A percentile compares a stretch with the other conserved stretches of the same genome.
phyloP scores from a whole-genome alignment of 1,140 invertebrate species.

The Ooceraea biroi region DNA sequence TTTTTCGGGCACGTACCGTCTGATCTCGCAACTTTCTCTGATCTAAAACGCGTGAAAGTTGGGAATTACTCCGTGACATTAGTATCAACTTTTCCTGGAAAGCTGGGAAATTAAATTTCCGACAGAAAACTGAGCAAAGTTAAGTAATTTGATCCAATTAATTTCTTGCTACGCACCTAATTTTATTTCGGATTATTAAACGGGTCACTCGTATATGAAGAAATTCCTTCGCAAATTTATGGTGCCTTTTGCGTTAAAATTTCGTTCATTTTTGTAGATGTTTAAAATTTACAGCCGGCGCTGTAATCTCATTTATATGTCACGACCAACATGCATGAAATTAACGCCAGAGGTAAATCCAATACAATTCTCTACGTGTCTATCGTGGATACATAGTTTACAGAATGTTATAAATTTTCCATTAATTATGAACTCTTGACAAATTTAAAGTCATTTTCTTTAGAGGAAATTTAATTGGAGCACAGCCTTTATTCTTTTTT shows the following conservation, averaged over 20 bases:
- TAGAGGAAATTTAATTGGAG: not conserved
- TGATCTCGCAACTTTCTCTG: not conserved
- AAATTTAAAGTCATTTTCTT: not conserved
- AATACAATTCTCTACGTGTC: constrained; percentile 29
- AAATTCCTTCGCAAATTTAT: no score
- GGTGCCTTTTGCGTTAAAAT: not conserved
- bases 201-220: not conserved
- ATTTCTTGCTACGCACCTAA: not conserved
- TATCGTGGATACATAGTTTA: constrained; percentile 3
- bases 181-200: not conserved
- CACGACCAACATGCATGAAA: constrained; percentile 5
- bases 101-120: not conserved
- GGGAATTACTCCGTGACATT: not conserved
- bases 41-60: not conserved
- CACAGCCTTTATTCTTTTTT: not conserved
- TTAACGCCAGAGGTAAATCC: constrained; percentile 40
- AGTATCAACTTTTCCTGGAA: not conserved
- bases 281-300: not conserved
- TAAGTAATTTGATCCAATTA: not conserved
- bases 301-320: constrained; percentile 31
- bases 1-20: not conserved
- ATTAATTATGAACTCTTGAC: not conserved
- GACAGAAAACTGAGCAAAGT: not conserved
- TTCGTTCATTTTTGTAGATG: not conserved
- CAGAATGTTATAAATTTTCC: not conserved